Percentiles rank a stretch among this genome's conserved stretches.
These are phyloP conservation scores for Drosophila stalkeri DNA, from an alignment of 2,888 invertebrate genomes.

Conservation along the genomic window DNA sequence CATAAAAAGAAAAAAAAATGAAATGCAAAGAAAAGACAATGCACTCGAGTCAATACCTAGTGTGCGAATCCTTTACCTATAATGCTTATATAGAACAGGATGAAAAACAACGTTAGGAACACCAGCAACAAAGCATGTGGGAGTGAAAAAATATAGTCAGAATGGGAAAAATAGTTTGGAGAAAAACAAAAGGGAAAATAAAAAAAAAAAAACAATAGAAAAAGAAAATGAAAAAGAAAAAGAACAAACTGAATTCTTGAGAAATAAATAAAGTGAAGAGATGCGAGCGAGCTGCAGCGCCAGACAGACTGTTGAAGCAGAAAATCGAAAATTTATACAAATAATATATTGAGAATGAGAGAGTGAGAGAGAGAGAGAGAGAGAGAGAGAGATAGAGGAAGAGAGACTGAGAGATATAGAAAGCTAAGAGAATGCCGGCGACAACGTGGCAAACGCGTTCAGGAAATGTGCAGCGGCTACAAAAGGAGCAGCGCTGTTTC, in stretches of 20 bases:
- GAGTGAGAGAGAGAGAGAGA: conserved; percentile 22
- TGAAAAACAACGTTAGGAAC: conserved; percentile 30
- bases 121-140: conserved; percentile 41
- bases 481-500: conserved; percentile 66
- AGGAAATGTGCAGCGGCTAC: conserved; percentile 73
- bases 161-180: conserved; percentile 58
- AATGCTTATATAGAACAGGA: conserved; percentile 29
- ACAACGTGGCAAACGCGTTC: conserved; percentile 51
- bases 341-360: conserved; percentile 71
- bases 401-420: neutral
- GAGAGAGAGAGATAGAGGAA: conserved; percentile 7
- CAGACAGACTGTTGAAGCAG: conserved; percentile 76
- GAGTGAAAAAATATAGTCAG: conserved; percentile 31
- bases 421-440: conserved; percentile 45
- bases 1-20: conserved; percentile 18
- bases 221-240: neutral
- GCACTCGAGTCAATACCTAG: conserved; percentile 44
- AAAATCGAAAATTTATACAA: conserved; percentile 81
- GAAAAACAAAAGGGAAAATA: conserved; percentile 12
- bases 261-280: conserved; percentile 77
- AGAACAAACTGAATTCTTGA: conserved; percentile 71
- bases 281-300: conserved; percentile 35
- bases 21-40: conserved; percentile 35
- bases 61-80: conserved; percentile 50
- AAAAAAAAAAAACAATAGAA: conserved; percentile 1